These are phyloP conservation scores for Probosciger aterrimus DNA, from an alignment of 2,113 vertebrate genomes.

Conservation along the genomic window DNA sequence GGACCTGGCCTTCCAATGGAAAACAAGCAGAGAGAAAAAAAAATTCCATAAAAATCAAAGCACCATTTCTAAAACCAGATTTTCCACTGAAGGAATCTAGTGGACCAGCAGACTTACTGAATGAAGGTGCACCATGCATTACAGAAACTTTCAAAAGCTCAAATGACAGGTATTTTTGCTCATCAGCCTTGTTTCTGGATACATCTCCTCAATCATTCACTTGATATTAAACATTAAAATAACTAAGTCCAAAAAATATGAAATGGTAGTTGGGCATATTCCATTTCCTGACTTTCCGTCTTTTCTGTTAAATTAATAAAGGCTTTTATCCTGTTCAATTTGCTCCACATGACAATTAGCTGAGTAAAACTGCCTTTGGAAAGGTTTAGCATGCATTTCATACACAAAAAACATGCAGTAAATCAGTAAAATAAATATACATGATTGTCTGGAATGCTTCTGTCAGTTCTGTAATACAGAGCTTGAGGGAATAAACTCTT, in stretches of 20 bases:
- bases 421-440: slow-evolving; percentile 35
- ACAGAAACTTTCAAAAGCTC: not conserved
- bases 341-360: slow-evolving; percentile 4
- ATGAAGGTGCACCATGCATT: not conserved
- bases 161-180: not conserved
- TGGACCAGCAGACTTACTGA: not conserved
- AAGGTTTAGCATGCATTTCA: slow-evolving; percentile 27
- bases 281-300: not conserved
- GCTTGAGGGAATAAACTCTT: slow-evolving; percentile 8
- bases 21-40: not conserved
- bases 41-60: not conserved
- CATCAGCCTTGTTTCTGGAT: not conserved
- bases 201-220: not conserved
- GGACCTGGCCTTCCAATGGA: not conserved
- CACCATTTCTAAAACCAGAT: not conserved
- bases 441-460: slow-evolving; percentile 17
- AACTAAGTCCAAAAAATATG: not conserved
- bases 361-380: slow-evolving; percentile 19
- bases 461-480: not conserved
- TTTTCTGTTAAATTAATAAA: not conserved
- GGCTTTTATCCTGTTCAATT: not conserved
- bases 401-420: not conserved
- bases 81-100: not conserved
- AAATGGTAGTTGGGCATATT: not conserved
- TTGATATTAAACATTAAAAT: not conserved